Evolutionary conservation across 2,888 invertebrate species (phyloP), one percentile per base, ranked within the genome.

Genomic region (Lissocephala sabroskyi): DNA sequence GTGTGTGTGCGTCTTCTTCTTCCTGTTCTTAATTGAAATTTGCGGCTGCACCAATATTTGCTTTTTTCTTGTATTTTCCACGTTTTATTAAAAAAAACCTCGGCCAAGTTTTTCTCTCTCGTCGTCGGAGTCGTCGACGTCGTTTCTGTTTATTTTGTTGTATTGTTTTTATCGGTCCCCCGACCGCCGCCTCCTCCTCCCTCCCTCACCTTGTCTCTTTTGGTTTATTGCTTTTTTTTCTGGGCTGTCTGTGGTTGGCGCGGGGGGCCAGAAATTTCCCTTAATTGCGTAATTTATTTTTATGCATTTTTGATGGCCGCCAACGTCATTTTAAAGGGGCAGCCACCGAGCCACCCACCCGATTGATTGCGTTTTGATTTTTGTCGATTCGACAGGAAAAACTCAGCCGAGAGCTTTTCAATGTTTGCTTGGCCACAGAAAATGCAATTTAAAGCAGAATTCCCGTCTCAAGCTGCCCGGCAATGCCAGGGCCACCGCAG

Each of bases 11-110:
- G 55, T 59, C 75, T 62, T 65, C 71, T 74, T 73, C 78, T 71
- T 76, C 78, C 67, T 76, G 78, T 75, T 68, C 74, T 67, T 80
- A 81, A 80, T 79, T 79, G 81, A 79, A 81, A 79, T 79, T 81
- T 81, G 80, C 79, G 79, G 75, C 77, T 79, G 78, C 77, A 79
- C 78, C 79, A 77, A 77, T 79, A 79, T 77, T 77, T 79, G 68
- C 73, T 62, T 66, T 75, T 77, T 79, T 79, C 73, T 78, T 76
- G 68, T 74, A 56, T 79, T 77, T 71, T 75, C 63, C 65, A 79
- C 78, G 73, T 79, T n/a, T n/a, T 79, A 77, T 77, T 77, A 77
- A 78, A 77, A 77, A 77, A 77, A 77, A 77, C 68, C 65, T 73
- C 64, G 75, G 67, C 56, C 67, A 79, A 77, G 67, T 62, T 78